These are phyloP conservation scores for Nerophis lumbriciformis DNA, from an alignment of 2,113 vertebrate species.

Conservation along the genomic window DNA sequence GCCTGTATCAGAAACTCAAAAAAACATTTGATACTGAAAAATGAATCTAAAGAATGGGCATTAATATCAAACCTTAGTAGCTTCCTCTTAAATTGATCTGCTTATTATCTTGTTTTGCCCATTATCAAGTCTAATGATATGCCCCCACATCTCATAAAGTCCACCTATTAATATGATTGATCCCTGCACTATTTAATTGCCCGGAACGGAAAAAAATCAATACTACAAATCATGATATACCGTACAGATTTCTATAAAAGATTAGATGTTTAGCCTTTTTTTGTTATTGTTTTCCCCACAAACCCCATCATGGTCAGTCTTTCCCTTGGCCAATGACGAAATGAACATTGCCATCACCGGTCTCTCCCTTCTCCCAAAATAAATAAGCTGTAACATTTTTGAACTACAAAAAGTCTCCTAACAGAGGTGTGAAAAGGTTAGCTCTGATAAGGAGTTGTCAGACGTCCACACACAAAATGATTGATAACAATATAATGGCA, in stretches of 20 bases:
- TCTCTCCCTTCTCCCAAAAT: conserved; percentile 79
- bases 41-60: conserved; percentile 9
- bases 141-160: not conserved
- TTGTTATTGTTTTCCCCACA: not conserved
- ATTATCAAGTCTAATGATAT: conserved; percentile 1
- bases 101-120: not conserved
- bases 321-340: conserved; percentile 40
- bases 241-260: conserved; percentile 24
- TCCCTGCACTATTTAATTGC: conserved; percentile 5
- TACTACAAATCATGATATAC: conserved; percentile 23
- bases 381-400: conserved; percentile 96
- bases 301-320: conserved; percentile 40
- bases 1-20: too few species aligned
- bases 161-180: conserved; percentile 19
- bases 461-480: conserved; percentile 85
- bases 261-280: conserved; percentile 5
- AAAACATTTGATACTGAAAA: not conserved
- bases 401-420: conserved; percentile 95
- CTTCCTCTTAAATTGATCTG: conserved; percentile 2
- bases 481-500: conserved; percentile 96
- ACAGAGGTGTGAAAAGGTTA: conserved; percentile 99
- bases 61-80: not conserved
- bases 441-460: conserved; percentile 99
- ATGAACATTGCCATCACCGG: conserved; percentile 60
- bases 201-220: conserved; percentile 15